Conservation (phyloP, 1,140 invertebrate genomes). For the Lucilia cuprina region DNA sequence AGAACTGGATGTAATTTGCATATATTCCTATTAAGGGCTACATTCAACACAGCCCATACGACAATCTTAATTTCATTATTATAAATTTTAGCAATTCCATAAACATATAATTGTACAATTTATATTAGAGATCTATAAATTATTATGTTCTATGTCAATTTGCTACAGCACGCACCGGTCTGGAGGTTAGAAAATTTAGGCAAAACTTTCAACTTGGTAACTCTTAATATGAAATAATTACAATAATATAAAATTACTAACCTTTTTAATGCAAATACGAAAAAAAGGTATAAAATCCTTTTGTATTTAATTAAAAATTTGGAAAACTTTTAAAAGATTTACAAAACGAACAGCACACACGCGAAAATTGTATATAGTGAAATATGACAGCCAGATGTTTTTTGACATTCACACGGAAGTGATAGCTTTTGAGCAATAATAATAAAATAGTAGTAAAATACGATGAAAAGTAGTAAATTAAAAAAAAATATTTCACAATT, state of each 20-base stretch:
- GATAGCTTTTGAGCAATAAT: background rate
- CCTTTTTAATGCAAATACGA: too few relatives aligned
- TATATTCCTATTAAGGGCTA: too few relatives aligned
- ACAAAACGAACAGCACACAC: background rate
- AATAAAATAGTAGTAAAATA: background rate
- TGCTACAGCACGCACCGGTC: background rate
- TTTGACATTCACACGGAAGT: background rate
- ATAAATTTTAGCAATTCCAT: too few relatives aligned
- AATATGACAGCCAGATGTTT: background rate
- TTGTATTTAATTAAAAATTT: background rate
- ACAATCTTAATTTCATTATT: too few relatives aligned
- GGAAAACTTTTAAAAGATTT: background rate
- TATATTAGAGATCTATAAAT: too few relatives aligned
- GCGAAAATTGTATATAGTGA: constrained; percentile 28
- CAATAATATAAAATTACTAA: too few relatives aligned
- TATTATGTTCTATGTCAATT: background rate
- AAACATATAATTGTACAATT: too few relatives aligned
- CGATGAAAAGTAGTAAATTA: background rate
- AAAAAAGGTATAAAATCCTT: background rate
- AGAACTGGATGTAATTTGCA: too few relatives aligned
- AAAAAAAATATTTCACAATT: background rate
- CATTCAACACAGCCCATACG: too few relatives aligned
- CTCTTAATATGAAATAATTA: too few relatives aligned
- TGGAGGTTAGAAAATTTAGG: background rate
- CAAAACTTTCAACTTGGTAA: too few relatives aligned